Base-by-base conservation (phyloP, 2,888 invertebrate species). In the Noctuana brunneofusca region DNA sequence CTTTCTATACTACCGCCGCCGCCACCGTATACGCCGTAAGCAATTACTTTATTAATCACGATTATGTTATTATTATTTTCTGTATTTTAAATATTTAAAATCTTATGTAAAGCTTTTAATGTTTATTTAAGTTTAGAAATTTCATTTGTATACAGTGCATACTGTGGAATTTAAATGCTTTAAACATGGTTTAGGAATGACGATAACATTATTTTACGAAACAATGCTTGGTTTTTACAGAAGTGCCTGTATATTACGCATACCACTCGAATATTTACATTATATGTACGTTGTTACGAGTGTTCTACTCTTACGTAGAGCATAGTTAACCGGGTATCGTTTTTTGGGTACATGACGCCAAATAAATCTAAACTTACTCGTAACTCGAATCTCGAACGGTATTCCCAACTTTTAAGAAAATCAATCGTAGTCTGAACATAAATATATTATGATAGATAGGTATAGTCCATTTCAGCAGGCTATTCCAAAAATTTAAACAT, bases 21-120 rank as follows among this genome's bases (percentile, higher is more conserved):
- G 0, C 93, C 93, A 12, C 92, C 92, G 4, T 93, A 93, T 66
- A 89, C 92, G 0, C 93, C 93, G 63, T 93, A 76, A 83, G 35
- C 8, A 22, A 35, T 3, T 9, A 14, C 1, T 22, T 22, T 38
- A 54, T 54, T 52, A 11, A 53, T 30, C 8, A 20, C 14, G 16
- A 5, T 49, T 11, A 46, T 20, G 9, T 12, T 46, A 12, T 1
- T 1, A n/a, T 49, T 49, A 3, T 14, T 50, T 27, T 16, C n/a
- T 16, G 8, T 24, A 46, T 43, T 48, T 48, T 22, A 22, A 48
- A 22, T 22, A 48, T 20, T 24, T 48, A 48, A 48, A n/a, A 4
- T 22, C 22, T 22, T 48, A 12, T 43, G 18, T 22, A 5, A n/a
- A 48, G 48, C 48, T 48, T 22, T 1, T 22, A 2, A 48, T 12